phyloP scores from a whole-genome alignment of 2,888 invertebrate genomes.

The Luperina testacea region DNA sequence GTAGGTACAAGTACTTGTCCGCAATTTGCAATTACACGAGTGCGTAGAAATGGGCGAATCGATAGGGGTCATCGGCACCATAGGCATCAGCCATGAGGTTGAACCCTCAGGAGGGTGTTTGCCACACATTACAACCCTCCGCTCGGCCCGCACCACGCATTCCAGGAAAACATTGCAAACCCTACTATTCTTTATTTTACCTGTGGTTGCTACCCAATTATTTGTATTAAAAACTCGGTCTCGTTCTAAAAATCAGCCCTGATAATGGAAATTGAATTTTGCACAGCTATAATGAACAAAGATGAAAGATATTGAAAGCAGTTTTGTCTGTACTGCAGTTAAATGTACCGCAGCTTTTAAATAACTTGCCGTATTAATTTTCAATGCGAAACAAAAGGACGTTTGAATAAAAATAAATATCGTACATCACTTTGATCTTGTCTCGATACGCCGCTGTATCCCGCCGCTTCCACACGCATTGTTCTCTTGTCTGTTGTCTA shows the following conservation, averaged over 20 bases:
- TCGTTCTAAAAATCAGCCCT: conserved; percentile 48
- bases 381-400: conserved; percentile 20
- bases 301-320: conserved; percentile 14
- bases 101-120: conserved; percentile 86
- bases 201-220: conserved; percentile 68
- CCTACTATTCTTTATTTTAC: conserved; percentile 81
- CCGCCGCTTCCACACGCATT: conserved; percentile 58
- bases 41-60: conserved; percentile 86
- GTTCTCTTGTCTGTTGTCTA: conserved; percentile 67
- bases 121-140: conserved; percentile 83
- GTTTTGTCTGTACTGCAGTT: conserved; percentile 19
- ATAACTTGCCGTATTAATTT: conserved; percentile 34
- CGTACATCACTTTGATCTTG: conserved; percentile 55
- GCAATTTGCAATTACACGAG: conserved; percentile 84
- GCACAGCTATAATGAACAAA: conserved; percentile 6
- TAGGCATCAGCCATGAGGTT: conserved; percentile 85
- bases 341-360: conserved; percentile 8
- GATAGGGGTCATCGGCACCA: conserved; percentile 89
- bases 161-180: conserved; percentile 83
- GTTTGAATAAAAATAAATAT: conserved; percentile 44
- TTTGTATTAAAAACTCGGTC: conserved; percentile 56
- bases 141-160: conserved; percentile 80
- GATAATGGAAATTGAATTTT: conserved; percentile 49
- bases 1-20: conserved; percentile 56
- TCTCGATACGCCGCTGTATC: conserved; percentile 55